Evolutionary conservation across 2,888 invertebrate genomes (phyloP), one percentile per base, ranked within the genome.

Genomic region (Ormyrus rosae): DNA sequence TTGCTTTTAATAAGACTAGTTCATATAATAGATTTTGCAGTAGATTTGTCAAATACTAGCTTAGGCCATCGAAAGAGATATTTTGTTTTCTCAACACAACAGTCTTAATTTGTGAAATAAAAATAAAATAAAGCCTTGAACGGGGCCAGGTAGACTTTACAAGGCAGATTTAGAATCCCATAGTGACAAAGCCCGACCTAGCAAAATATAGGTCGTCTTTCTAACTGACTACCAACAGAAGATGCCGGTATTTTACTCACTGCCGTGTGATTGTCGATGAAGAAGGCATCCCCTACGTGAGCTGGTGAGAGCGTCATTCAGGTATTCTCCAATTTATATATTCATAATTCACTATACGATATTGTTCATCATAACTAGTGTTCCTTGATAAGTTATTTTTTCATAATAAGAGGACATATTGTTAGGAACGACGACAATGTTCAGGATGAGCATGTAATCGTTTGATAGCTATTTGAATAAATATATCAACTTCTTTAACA

Each of bases 321-420:
- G 92, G 92, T 92, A 92, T 92, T 92, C 92, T 92, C 92, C 91
- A 92, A 92, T 91, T 91, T 92, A 92, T 92, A 91, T 92, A 91
- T 91, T 91, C 91, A 91, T 91, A 90, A 89, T 91, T 91, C 90
- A 90, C 90, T 90, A 89, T 89, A 90, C 86, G 87, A 87, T 88
- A 88, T 86, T 88, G 86, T 82, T 88, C 87, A 86, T 85, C 84
- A 85, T 86, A 84, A 84, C 84, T 86, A 87, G 87, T 86, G 87
- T 89, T 88, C 86, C 87, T 88, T 86, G 86, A 87, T 87, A 86
- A 86, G 85, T 86, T 84, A 85, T 87, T 84, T 86, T 34, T 84
- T 86, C 60, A 85, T 81, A 82, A 65, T 70, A 80, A 34, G 77
- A 80, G 74, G 77, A 81, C 53, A 64, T 79, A 65, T 76, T 71